Percentiles rank a stretch among this genome's conserved stretches.
These are phyloP conservation scores for Dolichomitus sp. DNA, from an alignment of 2,888 invertebrate genomes.

Conservation along the genomic window DNA sequence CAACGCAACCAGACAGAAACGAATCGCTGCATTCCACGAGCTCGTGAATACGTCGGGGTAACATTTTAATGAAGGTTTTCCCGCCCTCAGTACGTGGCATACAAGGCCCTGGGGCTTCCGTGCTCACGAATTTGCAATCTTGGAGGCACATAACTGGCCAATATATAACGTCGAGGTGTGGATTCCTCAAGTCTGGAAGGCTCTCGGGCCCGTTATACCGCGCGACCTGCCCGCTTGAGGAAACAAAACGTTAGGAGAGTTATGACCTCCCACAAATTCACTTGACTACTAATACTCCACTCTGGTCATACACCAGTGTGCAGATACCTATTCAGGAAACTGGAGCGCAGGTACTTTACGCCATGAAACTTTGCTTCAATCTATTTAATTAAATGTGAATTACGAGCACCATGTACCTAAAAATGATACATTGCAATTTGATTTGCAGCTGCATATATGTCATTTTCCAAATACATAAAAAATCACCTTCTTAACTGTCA, in stretches of 20 bases:
- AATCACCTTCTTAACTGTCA: too few relatives aligned
- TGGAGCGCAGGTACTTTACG: background rate
- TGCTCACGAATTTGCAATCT: constrained; percentile 33
- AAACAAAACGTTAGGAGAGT: constrained; percentile 24
- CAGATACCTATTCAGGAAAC: background rate
- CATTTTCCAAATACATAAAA: too few relatives aligned
- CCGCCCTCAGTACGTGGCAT: background rate
- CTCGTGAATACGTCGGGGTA: constrained; percentile 48
- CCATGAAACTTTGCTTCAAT: background rate
- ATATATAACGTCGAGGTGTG: constrained; percentile 36
- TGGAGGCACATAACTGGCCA: constrained; percentile 6
- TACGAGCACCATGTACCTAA: background rate
- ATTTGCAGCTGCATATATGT: too few relatives aligned
- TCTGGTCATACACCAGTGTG: background rate
- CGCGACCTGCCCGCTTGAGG: constrained; percentile 3
- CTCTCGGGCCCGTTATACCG: background rate
- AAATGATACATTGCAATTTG: too few relatives aligned
- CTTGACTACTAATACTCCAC: constrained; percentile 33
- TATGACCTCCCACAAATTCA: constrained; percentile 47
- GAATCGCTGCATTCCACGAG: constrained; percentile 50
- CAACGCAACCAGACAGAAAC: constrained; percentile 41
- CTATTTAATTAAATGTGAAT: background rate
- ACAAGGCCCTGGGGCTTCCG: background rate
- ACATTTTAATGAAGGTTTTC: constrained; percentile 57
- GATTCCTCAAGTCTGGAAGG: constrained; percentile 35